These are phyloP conservation scores for Telmatochromis sp. DNA, from an alignment of 2,113 vertebrate genomes.

Conservation along the genomic window DNA sequence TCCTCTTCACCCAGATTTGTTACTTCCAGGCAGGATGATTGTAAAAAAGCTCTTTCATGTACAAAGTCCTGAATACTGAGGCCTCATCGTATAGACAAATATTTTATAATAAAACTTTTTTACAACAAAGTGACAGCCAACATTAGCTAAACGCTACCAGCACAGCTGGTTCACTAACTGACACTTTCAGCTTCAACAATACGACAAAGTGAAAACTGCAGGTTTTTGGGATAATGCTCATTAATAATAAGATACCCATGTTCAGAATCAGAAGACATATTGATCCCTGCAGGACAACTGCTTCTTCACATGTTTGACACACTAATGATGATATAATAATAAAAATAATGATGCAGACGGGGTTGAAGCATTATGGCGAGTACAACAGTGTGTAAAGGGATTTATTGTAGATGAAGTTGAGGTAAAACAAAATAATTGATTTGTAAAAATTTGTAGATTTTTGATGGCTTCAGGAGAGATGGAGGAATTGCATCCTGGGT, in stretches of 20 bases:
- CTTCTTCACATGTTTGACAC: background rate
- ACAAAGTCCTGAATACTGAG: background rate
- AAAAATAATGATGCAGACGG: background rate
- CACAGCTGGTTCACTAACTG: background rate
- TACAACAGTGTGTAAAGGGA: rapidly evolving
- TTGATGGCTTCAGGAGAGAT: background rate
- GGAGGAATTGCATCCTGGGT: background rate
- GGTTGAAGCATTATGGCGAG: background rate
- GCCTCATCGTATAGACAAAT: background rate
- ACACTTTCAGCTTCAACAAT: background rate
- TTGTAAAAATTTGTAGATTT: background rate
- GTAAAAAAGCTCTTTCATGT: background rate
- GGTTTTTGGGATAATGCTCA: background rate
- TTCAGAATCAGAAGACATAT: background rate
- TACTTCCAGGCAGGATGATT: background rate
- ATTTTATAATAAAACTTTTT: background rate
- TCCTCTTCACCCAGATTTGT: background rate
- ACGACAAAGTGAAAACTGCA: background rate
- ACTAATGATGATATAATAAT: background rate
- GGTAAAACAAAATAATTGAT: background rate
- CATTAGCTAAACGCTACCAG: background rate
- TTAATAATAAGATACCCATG: background rate
- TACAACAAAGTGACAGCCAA: background rate
- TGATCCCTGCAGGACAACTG: background rate
- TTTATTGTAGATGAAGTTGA: background rate